Base-by-base conservation (phyloP, 2,797 vertebrate genomes). In the Moxostoma hubbsi region DNA sequence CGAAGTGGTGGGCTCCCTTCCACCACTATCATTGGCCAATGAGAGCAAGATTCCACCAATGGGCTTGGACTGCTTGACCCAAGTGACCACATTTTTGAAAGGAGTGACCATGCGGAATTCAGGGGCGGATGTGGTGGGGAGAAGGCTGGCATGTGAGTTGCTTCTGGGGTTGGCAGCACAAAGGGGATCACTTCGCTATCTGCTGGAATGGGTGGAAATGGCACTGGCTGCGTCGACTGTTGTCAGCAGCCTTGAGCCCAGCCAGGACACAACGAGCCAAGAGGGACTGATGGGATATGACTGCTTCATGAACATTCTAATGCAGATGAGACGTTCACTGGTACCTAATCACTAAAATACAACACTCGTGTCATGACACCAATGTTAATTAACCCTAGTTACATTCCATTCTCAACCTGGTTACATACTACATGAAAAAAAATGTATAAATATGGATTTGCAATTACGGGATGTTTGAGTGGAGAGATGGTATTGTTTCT, bases 201-300 rank as follows among this genome's bases (percentile, higher is more conserved):
- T 99, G 86, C 93, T 99, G 74, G 98, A 99, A 86, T 99, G 98
- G 98, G 97, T 98, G 55, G 98, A 99, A 91, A 99, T 99, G 97
- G 97, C 97, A 3, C 83, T 99, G 87, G 95, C 96, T 2, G 96
- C 97, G 3, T 96, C 97, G 0, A 96, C 96, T 0, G 91, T 97
- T 84, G 96, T 98, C 81, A 96, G 93, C 74, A 89, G 92, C 7
- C 95, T 97, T 94, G 96, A 97, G 90, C 95, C 95, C 84, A 94
- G 71, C 79, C 94, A 93, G 86, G 79, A 89, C 63, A 87, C 90
- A 0, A 93, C 92, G 75, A 94, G 87, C 82, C 94, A 95, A 0
- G 98, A 99, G 88, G 97, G 97, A 36, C 95, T 98, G 90, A 97
- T 99, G 81, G 95, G 96, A 81, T 98, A 97, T n/a, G 98, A 99